Evolutionary conservation across 2,797 vertebrate species (phyloP).

Genomic region (Esox lucius): DNA sequence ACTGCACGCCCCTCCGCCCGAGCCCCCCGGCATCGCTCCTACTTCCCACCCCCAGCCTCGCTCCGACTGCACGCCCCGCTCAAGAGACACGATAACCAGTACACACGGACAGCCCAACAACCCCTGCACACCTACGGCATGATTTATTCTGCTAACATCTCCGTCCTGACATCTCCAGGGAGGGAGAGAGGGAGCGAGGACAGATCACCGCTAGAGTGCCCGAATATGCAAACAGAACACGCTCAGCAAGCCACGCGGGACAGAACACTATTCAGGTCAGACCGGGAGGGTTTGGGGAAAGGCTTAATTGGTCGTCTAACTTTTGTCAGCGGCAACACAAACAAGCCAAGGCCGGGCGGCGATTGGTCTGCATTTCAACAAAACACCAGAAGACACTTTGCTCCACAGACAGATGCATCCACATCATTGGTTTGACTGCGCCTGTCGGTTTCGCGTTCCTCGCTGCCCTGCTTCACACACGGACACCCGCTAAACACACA

Average conservation of each 20-base stretch:
- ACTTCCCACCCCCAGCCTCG: background rate
- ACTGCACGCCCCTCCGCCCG: constrained; percentile 25
- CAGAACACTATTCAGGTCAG: constrained; percentile 3
- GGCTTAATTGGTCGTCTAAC: constrained; percentile 12
- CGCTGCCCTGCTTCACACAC: background rate
- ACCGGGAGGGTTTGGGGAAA: background rate
- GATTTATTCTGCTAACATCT: background rate
- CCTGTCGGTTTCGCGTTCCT: constrained; percentile 15
- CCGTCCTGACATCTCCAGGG: background rate
- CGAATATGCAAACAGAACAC: constrained; percentile 9
- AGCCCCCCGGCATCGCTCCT: background rate
- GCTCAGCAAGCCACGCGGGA: constrained; percentile 7
- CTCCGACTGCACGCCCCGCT: background rate
- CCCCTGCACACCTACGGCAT: background rate
- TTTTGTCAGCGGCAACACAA: background rate
- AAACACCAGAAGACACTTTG: constrained; percentile 12
- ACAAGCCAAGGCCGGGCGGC: background rate
- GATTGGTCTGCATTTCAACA: constrained; percentile 11
- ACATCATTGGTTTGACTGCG: background rate
- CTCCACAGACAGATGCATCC: constrained; percentile 9
- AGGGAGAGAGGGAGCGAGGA: no score
- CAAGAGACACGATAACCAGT: background rate
- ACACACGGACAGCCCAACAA: background rate
- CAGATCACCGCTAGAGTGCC: background rate
- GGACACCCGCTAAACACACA: background rate